phyloP scores from a whole-genome alignment of 2,113 vertebrate species.

The Trinectes maculatus region DNA sequence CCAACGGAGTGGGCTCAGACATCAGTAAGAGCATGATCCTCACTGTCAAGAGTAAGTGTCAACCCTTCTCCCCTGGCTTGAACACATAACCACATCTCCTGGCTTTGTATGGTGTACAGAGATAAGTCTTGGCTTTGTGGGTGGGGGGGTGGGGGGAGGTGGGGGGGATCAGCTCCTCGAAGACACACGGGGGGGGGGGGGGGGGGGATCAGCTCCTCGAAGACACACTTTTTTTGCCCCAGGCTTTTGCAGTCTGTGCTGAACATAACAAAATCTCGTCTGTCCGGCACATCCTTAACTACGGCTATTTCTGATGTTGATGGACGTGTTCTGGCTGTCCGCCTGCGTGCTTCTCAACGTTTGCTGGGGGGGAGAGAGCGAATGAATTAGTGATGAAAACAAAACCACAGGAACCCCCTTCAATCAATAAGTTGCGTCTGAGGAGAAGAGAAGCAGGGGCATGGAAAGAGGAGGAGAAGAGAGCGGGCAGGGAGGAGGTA shows the following conservation, averaged over 20 bases:
- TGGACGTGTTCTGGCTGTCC: slow-evolving; percentile 74
- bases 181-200: slow-evolving; percentile 44
- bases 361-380: slow-evolving; percentile 55
- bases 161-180: slow-evolving; percentile 39
- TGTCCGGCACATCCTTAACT: slow-evolving; percentile 47
- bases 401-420: slow-evolving; percentile 80
- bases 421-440: slow-evolving; percentile 78
- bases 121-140: slow-evolving; percentile 36
- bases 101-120: slow-evolving; percentile 14
- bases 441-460: slow-evolving; percentile 43
- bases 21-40: slow-evolving; percentile 99
- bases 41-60: slow-evolving; percentile 95
- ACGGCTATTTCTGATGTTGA: slow-evolving; percentile 74
- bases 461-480: slow-evolving; percentile 30
- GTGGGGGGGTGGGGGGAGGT: no score
- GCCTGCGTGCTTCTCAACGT: slow-evolving; percentile 63
- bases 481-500: slow-evolving; percentile 34
- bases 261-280: slow-evolving; percentile 53
- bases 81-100: slow-evolving; percentile 36
- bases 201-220: slow-evolving; percentile 39
- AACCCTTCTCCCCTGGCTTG: slow-evolving; percentile 37
- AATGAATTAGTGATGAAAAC: slow-evolving; percentile 86
- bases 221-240: slow-evolving; percentile 66
- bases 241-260: slow-evolving; percentile 45
- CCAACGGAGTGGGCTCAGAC: slow-evolving; percentile 97